phyloP scores from a whole-genome alignment of 2,888 invertebrate species.

The Tetragnatha montana region DNA sequence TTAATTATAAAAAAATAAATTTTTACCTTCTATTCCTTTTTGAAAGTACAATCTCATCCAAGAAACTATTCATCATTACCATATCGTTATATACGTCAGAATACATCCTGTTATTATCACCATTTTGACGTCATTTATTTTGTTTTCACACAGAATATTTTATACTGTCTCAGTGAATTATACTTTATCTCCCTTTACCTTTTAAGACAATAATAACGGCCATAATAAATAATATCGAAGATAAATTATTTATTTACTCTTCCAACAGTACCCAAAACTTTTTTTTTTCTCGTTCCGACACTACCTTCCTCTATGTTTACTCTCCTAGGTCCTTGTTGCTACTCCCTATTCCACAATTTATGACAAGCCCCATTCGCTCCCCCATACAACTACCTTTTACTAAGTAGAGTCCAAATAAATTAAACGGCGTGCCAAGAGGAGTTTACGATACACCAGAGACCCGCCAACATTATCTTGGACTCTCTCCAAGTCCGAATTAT shows the following conservation, averaged over 20 bases:
- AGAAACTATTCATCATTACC: too few relatives aligned
- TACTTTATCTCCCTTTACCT: too few relatives aligned
- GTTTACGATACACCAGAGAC: constrained; percentile 17
- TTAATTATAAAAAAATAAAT: too few relatives aligned
- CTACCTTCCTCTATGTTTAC: too few relatives aligned
- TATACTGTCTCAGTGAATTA: too few relatives aligned
- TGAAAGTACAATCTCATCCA: too few relatives aligned
- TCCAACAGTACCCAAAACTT: not conserved
- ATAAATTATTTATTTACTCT: not conserved
- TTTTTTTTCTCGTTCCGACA: not conserved
- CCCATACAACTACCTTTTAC: not conserved
- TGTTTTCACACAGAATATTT: too few relatives aligned
- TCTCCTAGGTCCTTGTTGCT: too few relatives aligned
- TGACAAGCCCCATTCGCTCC: not conserved
- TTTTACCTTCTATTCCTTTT: too few relatives aligned
- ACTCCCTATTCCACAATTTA: not conserved
- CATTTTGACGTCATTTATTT: too few relatives aligned
- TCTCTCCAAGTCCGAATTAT: not conserved
- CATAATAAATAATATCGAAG: not conserved
- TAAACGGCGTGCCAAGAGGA: constrained; percentile 8
- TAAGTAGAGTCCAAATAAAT: constrained; percentile 21
- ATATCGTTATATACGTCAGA: too few relatives aligned
- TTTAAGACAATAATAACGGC: not conserved
- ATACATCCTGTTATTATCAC: too few relatives aligned
- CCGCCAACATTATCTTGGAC: constrained; percentile 6